phyloP scores from a whole-genome alignment of 1,140 invertebrate genomes.

The Mycetomoellerius zeteki region DNA sequence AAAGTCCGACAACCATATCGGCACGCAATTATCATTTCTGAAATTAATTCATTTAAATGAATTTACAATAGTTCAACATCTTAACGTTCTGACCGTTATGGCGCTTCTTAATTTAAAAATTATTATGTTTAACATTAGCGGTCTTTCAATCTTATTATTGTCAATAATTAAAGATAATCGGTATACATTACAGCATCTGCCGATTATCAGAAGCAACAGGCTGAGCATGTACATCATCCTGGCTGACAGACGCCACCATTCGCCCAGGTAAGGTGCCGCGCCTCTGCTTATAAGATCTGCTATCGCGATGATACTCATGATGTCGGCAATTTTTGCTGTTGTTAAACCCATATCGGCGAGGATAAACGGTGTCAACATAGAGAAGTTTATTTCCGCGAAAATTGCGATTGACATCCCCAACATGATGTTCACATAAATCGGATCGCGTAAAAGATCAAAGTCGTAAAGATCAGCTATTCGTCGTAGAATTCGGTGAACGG shows the following conservation, averaged over 20 bases:
- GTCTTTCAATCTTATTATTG: no score
- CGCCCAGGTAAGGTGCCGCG: conserved; percentile 89
- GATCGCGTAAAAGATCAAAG: conserved; percentile 87
- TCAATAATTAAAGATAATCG: conserved; percentile 22
- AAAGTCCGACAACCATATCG: no score
- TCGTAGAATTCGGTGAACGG: not conserved
- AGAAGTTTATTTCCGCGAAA: conserved; percentile 91
- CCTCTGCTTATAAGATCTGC: conserved; percentile 89
- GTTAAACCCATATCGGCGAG: conserved; percentile 88
- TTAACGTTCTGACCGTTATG: no score
- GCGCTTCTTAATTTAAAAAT: no score
- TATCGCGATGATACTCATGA: conserved; percentile 88
- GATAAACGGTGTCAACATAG: conserved; percentile 90
- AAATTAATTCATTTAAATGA: no score
- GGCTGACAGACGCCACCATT: conserved; percentile 89
- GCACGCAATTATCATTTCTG: no score
- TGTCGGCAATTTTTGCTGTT: conserved; percentile 87
- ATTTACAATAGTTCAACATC: no score
- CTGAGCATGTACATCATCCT: conserved; percentile 90
- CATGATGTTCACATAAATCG: conserved; percentile 89
- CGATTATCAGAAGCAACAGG: conserved; percentile 89
- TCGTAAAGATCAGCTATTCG: conserved; percentile 87
- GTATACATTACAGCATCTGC: conserved; percentile 88
- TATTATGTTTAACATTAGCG: no score
- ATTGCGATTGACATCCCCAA: conserved; percentile 90